These are phyloP conservation scores for Lasioglossum morio DNA, from an alignment of 2,888 invertebrate species.

Conservation along the genomic window DNA sequence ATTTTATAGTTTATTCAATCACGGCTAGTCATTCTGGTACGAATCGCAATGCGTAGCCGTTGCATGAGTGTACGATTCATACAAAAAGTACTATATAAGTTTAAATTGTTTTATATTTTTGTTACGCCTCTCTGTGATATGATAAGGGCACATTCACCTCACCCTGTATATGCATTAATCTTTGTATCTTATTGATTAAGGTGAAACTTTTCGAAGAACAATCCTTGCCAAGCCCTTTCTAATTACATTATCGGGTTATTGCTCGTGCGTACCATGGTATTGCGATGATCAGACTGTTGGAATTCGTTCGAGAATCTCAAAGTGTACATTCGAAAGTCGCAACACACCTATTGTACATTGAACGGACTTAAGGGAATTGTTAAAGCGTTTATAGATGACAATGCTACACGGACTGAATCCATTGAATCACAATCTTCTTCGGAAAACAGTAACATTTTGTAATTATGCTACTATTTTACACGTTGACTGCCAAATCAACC, in stretches of 20 bases:
- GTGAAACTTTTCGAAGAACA: conserved; percentile 72
- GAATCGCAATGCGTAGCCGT: conserved; percentile 73
- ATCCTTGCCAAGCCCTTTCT: conserved; percentile 75
- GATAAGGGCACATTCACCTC: conserved; percentile 83
- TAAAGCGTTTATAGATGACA: conserved; percentile 40
- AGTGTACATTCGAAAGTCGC: conserved; percentile 23
- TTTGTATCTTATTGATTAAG: conserved; percentile 76
- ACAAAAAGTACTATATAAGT: conserved; percentile 74
- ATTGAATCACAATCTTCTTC: conserved; percentile 14
- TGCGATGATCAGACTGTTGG: conserved; percentile 7
- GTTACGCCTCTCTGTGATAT: conserved; percentile 84
- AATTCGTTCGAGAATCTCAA: conserved; percentile 21
- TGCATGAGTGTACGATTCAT: conserved; percentile 76
- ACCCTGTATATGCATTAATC: conserved; percentile 80
- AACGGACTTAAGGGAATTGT: conserved; percentile 60
- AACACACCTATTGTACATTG: conserved; percentile 33
- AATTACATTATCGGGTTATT: conserved; percentile 67
- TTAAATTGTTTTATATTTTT: conserved; percentile 82
- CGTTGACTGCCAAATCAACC: not conserved
- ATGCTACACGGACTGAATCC: conserved; percentile 22
- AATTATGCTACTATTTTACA: not conserved
- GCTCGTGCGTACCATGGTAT: conserved; percentile 66
- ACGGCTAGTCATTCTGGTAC: conserved; percentile 64
- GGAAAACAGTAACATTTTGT: not conserved
- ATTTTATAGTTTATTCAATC: conserved; percentile 40